Conservation (phyloP, 2,113 vertebrate genomes). For the Grammomys dolichurus region DNA sequence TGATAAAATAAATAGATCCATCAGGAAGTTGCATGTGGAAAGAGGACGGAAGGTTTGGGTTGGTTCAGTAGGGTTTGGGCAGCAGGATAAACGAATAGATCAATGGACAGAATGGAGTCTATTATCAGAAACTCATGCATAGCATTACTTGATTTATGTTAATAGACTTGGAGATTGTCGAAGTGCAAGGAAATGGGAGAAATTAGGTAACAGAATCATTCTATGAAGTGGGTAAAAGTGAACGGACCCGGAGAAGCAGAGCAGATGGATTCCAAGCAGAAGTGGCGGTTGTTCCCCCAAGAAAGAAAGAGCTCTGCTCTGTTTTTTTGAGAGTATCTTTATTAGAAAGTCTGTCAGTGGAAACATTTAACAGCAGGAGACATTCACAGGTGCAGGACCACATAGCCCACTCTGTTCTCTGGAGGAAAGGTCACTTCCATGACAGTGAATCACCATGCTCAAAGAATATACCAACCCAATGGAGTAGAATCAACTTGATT, state of each 20-base stretch:
- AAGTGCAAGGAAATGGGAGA: not conserved
- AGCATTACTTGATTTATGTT: not conserved
- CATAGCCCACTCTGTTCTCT: not conserved
- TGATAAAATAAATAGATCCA: not conserved
- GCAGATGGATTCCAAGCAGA: not conserved
- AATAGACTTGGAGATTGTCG: not conserved
- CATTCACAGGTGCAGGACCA: not conserved
- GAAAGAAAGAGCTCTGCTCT: not conserved
- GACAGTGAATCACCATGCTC: not conserved
- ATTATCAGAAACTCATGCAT: not conserved
- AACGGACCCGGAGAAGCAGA: slow-evolving; percentile 5
- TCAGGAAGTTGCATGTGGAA: not conserved
- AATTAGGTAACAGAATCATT: not conserved
- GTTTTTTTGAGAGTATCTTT: not conserved
- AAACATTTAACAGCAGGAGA: not conserved
- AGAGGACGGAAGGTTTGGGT: not conserved
- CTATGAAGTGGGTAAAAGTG: not conserved
- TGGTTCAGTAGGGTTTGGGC: not conserved
- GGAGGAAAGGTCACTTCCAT: not conserved
- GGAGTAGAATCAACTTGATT: not conserved
- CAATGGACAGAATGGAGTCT: not conserved
- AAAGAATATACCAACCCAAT: not conserved
- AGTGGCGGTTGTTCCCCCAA: not conserved
- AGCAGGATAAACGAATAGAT: not conserved
- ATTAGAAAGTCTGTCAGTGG: not conserved